phyloP scores from a whole-genome alignment of 2,888 invertebrate genomes.

The Cheilosia urbana region DNA sequence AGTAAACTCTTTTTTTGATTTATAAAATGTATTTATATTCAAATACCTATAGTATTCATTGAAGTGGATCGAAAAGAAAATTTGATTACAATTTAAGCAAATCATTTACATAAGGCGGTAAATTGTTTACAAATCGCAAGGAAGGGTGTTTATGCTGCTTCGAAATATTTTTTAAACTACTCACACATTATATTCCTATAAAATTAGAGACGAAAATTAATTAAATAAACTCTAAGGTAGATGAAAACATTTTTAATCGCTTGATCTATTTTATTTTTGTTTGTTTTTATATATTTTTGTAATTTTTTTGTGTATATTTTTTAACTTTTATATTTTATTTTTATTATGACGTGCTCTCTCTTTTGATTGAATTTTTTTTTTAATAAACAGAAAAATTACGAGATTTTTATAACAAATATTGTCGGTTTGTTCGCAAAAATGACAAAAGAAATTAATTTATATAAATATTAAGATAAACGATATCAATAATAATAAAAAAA shows the following conservation, averaged over 20 bases:
- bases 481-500: slow-evolving; percentile 62
- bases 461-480: slow-evolving; percentile 71
- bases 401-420: slow-evolving; percentile 50
- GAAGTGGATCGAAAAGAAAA: slow-evolving; percentile 25
- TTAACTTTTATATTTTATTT: slow-evolving; percentile 50
- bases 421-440: slow-evolving; percentile 38
- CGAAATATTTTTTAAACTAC: slow-evolving; percentile 66
- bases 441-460: slow-evolving; percentile 63
- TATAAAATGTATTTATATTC: slow-evolving; percentile 42
- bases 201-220: slow-evolving; percentile 68
- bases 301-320: slow-evolving; percentile 50
- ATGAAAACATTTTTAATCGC: slow-evolving; percentile 60
- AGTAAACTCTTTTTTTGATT: slow-evolving; percentile 2
- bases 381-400: slow-evolving; percentile 43
- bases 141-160: slow-evolving; percentile 22
- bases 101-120: slow-evolving; percentile 38
- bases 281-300: neutral
- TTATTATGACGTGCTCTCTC: slow-evolving; percentile 47
- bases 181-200: slow-evolving; percentile 77
- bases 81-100: slow-evolving; percentile 46
- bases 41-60: slow-evolving; percentile 17
- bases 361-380: slow-evolving; percentile 57
- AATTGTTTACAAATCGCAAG: slow-evolving; percentile 39
- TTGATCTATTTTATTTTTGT: slow-evolving; percentile 36
- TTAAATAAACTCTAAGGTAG: slow-evolving; percentile 70